phyloP scores from a whole-genome alignment of 2,113 vertebrate genomes.

The Pedionomus torquatus region DNA sequence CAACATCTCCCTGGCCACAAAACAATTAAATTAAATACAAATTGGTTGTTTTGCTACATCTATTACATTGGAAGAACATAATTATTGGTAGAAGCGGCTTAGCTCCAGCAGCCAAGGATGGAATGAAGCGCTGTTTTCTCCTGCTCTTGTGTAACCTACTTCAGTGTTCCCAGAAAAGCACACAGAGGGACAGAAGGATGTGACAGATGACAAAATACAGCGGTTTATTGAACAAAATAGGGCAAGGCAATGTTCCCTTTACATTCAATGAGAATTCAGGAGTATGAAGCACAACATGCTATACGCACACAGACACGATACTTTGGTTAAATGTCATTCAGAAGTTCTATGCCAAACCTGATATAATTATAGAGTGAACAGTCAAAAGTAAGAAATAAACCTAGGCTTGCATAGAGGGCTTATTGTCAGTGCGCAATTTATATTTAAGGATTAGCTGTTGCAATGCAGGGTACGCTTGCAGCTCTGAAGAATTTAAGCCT shows the following conservation, averaged over 20 bases:
- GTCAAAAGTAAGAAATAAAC: conserved; percentile 14
- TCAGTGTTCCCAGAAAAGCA: conserved; percentile 19
- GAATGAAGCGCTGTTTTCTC: neutral
- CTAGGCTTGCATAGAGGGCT: conserved; percentile 77
- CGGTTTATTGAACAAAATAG: conserved; percentile 74
- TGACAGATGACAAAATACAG: conserved; percentile 61
- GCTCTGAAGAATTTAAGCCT: conserved; percentile 32
- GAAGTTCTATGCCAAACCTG: conserved; percentile 69
- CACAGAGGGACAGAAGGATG: neutral
- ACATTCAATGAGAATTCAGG: conserved; percentile 60
- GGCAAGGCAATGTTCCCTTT: conserved; percentile 67
- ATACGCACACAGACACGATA: conserved; percentile 40
- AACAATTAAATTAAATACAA: conserved; percentile 24
- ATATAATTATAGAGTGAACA: conserved; percentile 60
- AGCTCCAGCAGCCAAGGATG: neutral
- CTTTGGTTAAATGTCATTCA: conserved; percentile 79
- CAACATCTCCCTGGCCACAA: neutral
- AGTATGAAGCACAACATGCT: conserved; percentile 66
- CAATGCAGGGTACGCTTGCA: neutral
- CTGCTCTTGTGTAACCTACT: neutral
- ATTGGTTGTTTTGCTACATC: conserved; percentile 46
- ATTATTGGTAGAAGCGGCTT: conserved; percentile 16
- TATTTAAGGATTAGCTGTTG: conserved; percentile 46
- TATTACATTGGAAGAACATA: conserved; percentile 42
- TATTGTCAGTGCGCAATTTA: conserved; percentile 48